A percentile compares a stretch with the other conserved stretches of the same genome.
phyloP scores from a whole-genome alignment of 2,888 invertebrate species.

The Elysia crispata region DNA sequence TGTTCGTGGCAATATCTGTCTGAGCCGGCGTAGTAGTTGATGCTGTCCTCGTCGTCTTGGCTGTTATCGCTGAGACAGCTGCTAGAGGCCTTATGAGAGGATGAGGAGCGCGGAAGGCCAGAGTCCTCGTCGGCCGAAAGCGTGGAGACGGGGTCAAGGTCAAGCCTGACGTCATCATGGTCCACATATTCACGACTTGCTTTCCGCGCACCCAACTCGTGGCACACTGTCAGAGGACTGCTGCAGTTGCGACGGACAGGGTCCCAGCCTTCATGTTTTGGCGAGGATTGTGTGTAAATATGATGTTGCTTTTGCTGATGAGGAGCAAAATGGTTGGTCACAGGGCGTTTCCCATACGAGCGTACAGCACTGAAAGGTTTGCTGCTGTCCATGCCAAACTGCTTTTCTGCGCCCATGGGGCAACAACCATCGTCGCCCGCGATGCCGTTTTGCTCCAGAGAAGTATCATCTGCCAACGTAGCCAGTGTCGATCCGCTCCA shows the following conservation, averaged over 20 bases:
- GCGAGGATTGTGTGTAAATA: neutral
- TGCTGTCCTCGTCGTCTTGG: neutral
- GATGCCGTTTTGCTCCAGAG: neutral
- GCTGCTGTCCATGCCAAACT: neutral
- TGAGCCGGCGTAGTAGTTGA: neutral
- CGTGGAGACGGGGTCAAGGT: neutral
- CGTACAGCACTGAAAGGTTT: neutral
- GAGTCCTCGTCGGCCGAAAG: slow-evolving; percentile 21
- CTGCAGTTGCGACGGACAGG: neutral
- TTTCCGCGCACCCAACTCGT: neutral
- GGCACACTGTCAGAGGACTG: neutral
- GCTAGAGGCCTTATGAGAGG: slow-evolving; percentile 3
- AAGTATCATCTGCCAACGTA: neutral
- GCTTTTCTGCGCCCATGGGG: neutral
- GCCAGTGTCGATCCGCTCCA: neutral
- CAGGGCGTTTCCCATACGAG: neutral
- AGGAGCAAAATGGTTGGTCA: neutral
- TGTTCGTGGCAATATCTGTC: neutral
- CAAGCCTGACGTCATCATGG: neutral
- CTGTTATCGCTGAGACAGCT: neutral
- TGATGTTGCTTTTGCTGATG: too few relatives aligned
- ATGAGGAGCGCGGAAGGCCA: slow-evolving; percentile 16
- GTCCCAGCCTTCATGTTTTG: neutral
- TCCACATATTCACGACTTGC: neutral
- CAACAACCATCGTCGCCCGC: neutral